A percentile compares a stretch with the other conserved stretches of the same genome.
These are phyloP conservation scores for Plumapathes pennacea DNA, from an alignment of 92 coral and sea anemone genomes.

Conservation along the genomic window DNA sequence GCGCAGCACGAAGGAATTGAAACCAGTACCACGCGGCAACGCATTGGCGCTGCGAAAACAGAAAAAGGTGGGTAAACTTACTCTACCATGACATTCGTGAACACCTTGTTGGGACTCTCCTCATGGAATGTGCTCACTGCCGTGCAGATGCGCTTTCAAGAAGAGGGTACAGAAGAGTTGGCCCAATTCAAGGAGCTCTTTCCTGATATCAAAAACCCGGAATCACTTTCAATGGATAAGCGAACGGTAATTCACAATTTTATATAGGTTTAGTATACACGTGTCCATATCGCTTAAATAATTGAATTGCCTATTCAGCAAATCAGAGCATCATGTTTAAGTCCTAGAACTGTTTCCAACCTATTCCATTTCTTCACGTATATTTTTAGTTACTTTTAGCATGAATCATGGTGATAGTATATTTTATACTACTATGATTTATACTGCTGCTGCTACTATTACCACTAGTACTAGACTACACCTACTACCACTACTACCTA, in stretches of 20 bases:
- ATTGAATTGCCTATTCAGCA: no score
- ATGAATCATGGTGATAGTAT: no score
- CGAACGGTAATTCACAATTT: conserved; percentile 23
- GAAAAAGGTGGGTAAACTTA: conserved; percentile 53
- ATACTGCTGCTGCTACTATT: no score
- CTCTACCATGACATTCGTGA: background rate
- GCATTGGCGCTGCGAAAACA: conserved; percentile 57
- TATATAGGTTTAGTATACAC: background rate
- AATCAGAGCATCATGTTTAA: no score
- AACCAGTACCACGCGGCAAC: conserved; percentile 69
- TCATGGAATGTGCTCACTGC: no score
- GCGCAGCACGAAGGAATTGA: conserved; percentile 31
- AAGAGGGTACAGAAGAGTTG: conserved; percentile 60
- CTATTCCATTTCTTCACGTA: background rate
- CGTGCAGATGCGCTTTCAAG: conserved; percentile 50
- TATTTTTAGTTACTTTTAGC: no score
- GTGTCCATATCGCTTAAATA: no score
- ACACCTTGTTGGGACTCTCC: no score
- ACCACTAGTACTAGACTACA: no score
- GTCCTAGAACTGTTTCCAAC: background rate
- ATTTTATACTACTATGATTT: no score
- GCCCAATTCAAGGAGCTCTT: conserved; percentile 87
- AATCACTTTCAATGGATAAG: conserved; percentile 38
- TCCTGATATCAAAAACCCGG: conserved; percentile 70
- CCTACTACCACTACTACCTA: no score